A percentile compares a stretch with the other conserved stretches of the same genome.
phyloP scores from a whole-genome alignment of 2,888 invertebrate genomes.

The Lasius fuliginosus region DNA sequence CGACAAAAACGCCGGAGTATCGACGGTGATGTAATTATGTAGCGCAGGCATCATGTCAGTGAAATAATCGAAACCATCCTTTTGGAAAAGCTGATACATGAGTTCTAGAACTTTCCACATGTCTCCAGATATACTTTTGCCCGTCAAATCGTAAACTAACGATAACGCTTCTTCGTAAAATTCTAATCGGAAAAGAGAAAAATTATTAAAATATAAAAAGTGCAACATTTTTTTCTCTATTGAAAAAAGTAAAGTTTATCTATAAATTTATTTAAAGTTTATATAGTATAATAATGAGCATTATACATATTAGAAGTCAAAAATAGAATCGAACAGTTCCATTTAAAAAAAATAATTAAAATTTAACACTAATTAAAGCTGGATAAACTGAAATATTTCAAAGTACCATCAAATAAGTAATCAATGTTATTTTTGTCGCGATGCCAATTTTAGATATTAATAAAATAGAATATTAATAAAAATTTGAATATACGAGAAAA shows the following conservation, averaged over 20 bases:
- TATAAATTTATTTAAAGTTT: background rate
- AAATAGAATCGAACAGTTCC: background rate
- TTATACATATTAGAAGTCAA: background rate
- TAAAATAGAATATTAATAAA: constrained; percentile 19
- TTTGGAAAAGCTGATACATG: constrained; percentile 96
- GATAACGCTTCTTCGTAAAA: constrained; percentile 99
- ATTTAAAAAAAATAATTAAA: background rate
- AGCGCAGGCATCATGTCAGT: constrained; percentile 99
- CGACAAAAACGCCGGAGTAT: constrained; percentile 96
- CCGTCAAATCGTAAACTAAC: constrained; percentile 96
- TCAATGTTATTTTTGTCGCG: constrained; percentile 18
- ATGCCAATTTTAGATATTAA: background rate
- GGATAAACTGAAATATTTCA: background rate
- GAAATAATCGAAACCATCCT: constrained; percentile 98
- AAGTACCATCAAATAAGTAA: background rate
- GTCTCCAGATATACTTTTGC: constrained; percentile 94
- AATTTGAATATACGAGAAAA: background rate
- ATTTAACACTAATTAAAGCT: too few relatives aligned
- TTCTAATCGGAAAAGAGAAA: constrained; percentile 88
- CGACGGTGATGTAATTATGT: constrained; percentile 98
- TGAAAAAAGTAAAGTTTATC: background rate
- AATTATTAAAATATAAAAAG: background rate
- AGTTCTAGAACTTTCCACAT: constrained; percentile 98
- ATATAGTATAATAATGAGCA: background rate
- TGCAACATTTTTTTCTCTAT: background rate